Evolutionary conservation across 2,113 vertebrate species (phyloP), one percentile per base, ranked within the genome.

Genomic region (Colius striatus): DNA sequence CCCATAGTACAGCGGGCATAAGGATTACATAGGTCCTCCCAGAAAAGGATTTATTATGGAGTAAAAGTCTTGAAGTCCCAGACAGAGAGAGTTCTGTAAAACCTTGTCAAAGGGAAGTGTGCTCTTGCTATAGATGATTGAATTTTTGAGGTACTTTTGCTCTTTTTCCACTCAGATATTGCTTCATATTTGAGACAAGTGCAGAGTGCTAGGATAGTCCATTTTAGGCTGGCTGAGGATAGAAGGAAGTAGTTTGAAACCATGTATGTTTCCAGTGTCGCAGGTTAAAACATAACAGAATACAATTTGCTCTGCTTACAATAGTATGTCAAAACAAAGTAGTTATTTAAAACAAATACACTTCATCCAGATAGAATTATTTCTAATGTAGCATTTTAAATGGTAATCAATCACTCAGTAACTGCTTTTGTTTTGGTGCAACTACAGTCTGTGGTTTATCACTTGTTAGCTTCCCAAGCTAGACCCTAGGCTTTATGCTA

Each of bases 251-350:
- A 48, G 29, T 47, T 60, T 81, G 55, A 87, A 87, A 89, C 13
- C 20, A 7, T 41, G 73, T 72, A 6, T 50, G 20, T 57, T 82
- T 89, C 3, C 1, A 13, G 61, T 32, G 36, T 74, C 29, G 90
- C 3, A 0, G 43, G 11, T 67, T 71, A 82, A 87, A 87, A 54
- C 51, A 66, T 9, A 58, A 73, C n/a, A 72, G 54, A 61, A 80
- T 57, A 79, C 10, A 73, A 91, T 70, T 32, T 71, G 29, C 13
- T 87, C 62, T 75, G 11, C 13, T 66, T 83, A 70, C 36, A 73
- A 45, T 36, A 74, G 20, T 57, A 51, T 88, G 94, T 95, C 38
- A 73, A 83, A 93, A 79, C 34, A 81, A 50, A 78, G 23, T 8
- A 53, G 25, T 83, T 73, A 43, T 66, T 51, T 83, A 62, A 88